These are phyloP conservation scores for Lithodes maja DNA, from an alignment of 2,888 invertebrate genomes.

Conservation along the genomic window DNA sequence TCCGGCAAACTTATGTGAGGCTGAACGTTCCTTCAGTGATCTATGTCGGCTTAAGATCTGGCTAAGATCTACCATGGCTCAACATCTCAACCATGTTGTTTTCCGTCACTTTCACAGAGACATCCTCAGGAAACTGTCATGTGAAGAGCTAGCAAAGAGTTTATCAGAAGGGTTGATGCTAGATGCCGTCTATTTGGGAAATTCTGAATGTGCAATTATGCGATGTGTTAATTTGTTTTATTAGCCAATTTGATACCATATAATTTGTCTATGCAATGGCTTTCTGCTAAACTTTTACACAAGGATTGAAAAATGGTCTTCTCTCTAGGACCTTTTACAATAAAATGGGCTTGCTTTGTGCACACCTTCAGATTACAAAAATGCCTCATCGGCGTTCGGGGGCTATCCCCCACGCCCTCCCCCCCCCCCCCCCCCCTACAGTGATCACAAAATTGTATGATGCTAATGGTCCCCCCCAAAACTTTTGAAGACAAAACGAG, in stretches of 20 bases:
- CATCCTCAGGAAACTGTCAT: constrained; percentile 17
- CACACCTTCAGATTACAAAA: neutral
- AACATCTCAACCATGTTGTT: constrained; percentile 1
- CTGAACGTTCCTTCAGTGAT: constrained; percentile 25
- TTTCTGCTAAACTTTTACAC: neutral
- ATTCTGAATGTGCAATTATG: constrained; percentile 8
- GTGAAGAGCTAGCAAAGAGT: constrained; percentile 9
- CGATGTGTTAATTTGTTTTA: constrained; percentile 4
- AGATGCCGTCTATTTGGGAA: constrained; percentile 10
- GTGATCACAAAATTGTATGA: neutral
- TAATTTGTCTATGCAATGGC: neutral
- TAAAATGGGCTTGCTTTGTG: neutral
- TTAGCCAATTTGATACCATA: neutral
- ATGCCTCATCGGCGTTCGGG: too few relatives aligned
- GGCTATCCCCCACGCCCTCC: too few relatives aligned
- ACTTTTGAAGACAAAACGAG: neutral
- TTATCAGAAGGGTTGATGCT: neutral
- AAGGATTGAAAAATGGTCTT: neutral
- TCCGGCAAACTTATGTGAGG: constrained; percentile 11
- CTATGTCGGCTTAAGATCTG: neutral
- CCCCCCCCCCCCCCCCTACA: neutral
- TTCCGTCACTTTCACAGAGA: constrained; percentile 2
- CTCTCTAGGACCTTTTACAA: neutral
- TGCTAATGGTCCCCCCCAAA: neutral
- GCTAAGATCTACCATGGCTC: constrained; percentile 1